Evolutionary conservation across 2,888 invertebrate species (phyloP).

Genomic region (Ariolimax columbianus): DNA sequence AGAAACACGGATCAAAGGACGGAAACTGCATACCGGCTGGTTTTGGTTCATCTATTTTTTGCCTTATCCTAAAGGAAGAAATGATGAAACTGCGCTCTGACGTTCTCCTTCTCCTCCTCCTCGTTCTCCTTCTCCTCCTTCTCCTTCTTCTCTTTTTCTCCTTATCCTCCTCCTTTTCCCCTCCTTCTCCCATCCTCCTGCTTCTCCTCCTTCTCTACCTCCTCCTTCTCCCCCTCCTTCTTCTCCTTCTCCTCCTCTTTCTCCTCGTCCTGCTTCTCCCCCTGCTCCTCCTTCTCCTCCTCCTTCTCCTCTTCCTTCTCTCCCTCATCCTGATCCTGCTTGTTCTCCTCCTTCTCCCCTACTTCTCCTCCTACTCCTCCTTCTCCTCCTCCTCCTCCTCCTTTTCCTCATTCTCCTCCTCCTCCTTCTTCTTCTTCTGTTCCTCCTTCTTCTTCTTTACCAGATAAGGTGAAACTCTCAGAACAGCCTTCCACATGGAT

Average conservation of each 20-base stretch:
- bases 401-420: background rate
- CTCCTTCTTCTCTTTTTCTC: background rate
- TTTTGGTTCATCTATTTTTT: no score
- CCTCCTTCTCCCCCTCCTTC: no score
- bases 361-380: constrained; percentile 18
- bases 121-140: no score
- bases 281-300: constrained; percentile 6
- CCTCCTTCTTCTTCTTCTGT: background rate
- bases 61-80: background rate
- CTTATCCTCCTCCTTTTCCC: no score
- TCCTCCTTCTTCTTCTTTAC: no score
- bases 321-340: constrained; percentile 3
- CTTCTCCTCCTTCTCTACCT: no score
- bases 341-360: constrained; percentile 12
- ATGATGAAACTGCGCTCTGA: no score
- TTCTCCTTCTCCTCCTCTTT: background rate
- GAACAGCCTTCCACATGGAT: no score
- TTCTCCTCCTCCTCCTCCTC: constrained; percentile 18
- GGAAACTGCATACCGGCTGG: no score
- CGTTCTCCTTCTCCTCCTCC: no score
- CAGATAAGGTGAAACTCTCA: no score
- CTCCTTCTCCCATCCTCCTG: no score
- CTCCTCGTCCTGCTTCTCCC: background rate
- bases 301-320: constrained; percentile 3
- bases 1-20: background rate